Evolutionary conservation across 1,140 invertebrate genomes (phyloP).

Genomic region (Contarinia nasturtii): DNA sequence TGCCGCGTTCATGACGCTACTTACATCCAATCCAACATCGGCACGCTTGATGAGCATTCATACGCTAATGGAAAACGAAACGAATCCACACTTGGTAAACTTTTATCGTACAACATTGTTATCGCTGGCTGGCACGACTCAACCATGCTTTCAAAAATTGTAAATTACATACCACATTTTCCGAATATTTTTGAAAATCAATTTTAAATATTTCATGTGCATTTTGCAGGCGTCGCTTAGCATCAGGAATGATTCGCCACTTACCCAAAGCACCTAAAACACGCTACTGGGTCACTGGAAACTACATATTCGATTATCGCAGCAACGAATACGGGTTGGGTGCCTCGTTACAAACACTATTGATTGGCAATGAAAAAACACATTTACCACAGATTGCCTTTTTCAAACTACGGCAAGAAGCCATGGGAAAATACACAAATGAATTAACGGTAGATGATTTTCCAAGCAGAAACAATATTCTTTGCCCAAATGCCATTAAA

Average conservation of each 20-base stretch:
- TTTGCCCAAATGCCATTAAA: conserved; percentile 1
- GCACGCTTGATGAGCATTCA: conserved; percentile 44
- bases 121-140: conserved; percentile 40
- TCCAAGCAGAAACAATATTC: neutral
- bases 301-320: conserved; percentile 41
- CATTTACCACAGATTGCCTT: conserved; percentile 37
- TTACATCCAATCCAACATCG: conserved; percentile 37
- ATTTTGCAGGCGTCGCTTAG: conserved; percentile 22
- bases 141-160: conserved; percentile 38
- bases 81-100: conserved; percentile 40
- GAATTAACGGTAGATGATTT: conserved; percentile 28
- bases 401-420: conserved; percentile 36
- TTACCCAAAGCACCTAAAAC: conserved; percentile 25
- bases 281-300: conserved; percentile 35
- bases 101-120: conserved; percentile 53
- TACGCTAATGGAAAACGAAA: conserved; percentile 42
- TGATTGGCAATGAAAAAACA: conserved; percentile 36
- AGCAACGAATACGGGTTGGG: conserved; percentile 36
- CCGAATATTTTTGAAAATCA: neutral
- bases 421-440: conserved; percentile 31
- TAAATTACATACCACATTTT: conserved; percentile 17
- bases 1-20: conserved; percentile 36
- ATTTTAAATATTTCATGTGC: neutral
- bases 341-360: conserved; percentile 32
- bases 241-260: conserved; percentile 35